phyloP scores from a whole-genome alignment of 2,888 invertebrate genomes.

The Drosophila austrosaltans region DNA sequence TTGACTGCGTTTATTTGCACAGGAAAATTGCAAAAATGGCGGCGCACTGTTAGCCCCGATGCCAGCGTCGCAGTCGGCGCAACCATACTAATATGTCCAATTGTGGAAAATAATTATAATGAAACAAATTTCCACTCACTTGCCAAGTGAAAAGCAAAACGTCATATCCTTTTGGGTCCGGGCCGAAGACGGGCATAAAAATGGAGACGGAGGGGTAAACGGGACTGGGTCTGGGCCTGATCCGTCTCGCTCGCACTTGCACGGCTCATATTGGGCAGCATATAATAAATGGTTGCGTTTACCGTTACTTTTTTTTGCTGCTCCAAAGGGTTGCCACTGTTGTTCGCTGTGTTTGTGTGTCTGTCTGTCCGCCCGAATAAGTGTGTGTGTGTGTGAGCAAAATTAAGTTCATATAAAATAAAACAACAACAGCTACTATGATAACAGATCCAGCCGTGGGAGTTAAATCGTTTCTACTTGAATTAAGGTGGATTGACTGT shows the following conservation, averaged over 20 bases:
- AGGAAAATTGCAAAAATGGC: constrained; percentile 75
- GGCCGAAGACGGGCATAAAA: not conserved
- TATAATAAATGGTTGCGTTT: constrained; percentile 77
- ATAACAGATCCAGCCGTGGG: constrained; percentile 61
- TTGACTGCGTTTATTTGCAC: constrained; percentile 71
- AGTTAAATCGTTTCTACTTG: constrained; percentile 74
- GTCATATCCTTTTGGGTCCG: constrained; percentile 71
- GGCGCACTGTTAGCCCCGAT: constrained; percentile 33
- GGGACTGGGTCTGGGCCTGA: constrained; percentile 35
- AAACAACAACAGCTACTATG: constrained; percentile 49
- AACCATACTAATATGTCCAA: constrained; percentile 84
- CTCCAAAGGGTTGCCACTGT: constrained; percentile 66
- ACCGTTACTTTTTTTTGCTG: constrained; percentile 65
- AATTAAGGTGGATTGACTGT: constrained; percentile 69
- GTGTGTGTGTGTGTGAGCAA: constrained; percentile 60
- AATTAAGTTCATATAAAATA: constrained; percentile 78
- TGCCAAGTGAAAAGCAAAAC: constrained; percentile 77
- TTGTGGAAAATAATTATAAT: constrained; percentile 84
- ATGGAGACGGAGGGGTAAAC: no score
- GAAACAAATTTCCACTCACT: constrained; percentile 84
- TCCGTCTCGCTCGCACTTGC: constrained; percentile 54
- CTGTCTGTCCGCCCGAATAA: constrained; percentile 22
- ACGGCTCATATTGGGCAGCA: constrained; percentile 39
- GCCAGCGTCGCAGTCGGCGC: constrained; percentile 47
- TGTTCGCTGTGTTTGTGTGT: constrained; percentile 30